phyloP scores from a whole-genome alignment of 1,140 invertebrate genomes.

The Teleogryllus occipitalis region DNA sequence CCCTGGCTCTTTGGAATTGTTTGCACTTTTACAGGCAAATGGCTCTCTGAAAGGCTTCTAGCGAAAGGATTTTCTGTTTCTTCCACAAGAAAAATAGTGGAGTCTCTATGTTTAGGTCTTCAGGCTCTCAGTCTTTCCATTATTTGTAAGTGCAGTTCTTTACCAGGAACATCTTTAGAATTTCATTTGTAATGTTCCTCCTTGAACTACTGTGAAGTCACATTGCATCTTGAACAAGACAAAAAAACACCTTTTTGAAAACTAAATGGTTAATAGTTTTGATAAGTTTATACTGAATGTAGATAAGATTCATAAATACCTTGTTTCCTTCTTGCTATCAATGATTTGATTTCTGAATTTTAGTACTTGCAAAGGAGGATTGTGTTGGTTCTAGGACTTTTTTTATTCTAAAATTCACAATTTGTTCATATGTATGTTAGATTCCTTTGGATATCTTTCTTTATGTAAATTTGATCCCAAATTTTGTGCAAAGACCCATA shows the following conservation, averaged over 20 bases:
- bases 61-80: slow-evolving; percentile 42
- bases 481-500: too few relatives aligned
- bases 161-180: slow-evolving; percentile 12
- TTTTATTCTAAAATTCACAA: too few relatives aligned
- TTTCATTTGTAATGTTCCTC: not conserved
- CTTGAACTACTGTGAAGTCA: not conserved
- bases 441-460: too few relatives aligned
- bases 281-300: too few relatives aligned
- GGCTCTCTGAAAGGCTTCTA: slow-evolving; percentile 52
- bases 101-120: slow-evolving; percentile 52
- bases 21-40: slow-evolving; percentile 55
- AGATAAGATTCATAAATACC: too few relatives aligned
- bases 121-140: slow-evolving; percentile 54
- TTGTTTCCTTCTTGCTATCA: too few relatives aligned
- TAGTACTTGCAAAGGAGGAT: too few relatives aligned
- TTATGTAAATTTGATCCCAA: too few relatives aligned
- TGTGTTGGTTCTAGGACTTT: too few relatives aligned
- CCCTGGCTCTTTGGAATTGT: slow-evolving; percentile 60
- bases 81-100: slow-evolving; percentile 45
- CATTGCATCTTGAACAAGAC: not conserved
- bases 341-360: too few relatives aligned
- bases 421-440: too few relatives aligned
- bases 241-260: not conserved
- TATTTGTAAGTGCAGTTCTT: slow-evolving; percentile 40
- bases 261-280: not conserved